Base-by-base conservation (phyloP, 2,113 vertebrate species). In the Melanotaenia duboulayi region DNA sequence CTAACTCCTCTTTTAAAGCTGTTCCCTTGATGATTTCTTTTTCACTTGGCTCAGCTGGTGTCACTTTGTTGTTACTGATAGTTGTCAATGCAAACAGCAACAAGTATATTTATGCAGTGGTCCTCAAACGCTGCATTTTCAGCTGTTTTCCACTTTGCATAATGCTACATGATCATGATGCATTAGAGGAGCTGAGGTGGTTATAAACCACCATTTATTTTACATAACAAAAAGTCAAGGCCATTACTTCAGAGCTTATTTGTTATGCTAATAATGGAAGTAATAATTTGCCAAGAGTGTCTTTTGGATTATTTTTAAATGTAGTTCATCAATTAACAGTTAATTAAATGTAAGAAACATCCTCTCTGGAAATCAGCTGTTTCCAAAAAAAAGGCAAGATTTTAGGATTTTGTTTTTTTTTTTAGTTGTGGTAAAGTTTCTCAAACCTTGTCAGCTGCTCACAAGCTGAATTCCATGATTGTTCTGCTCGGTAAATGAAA, bases 51-150 rank as follows among this genome's bases (percentile, higher is more conserved):
- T 40, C 39, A 25, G 35, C 40, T n/a, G 14, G 35, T 22, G 35
- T 39, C n/a, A 40, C n/a, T 58, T 32, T 59, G 24, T 35, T 44
- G 22, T 16, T 9, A 42, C 19, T 58, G 32, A 5, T 19, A 19
- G 44, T 5, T 19, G 17, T 12, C 40, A 14, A 42, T 42, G 12
- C 12, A 16, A 35, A 35, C 32, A 35, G 32, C 32, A 5, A 35
- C 32, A 1, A 35, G 8, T 35, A 35, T 35, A 35, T 35, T 35
- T 35, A 16, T 14, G 16, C 40, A 14, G 13, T 12, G 10, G 6
- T 24, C 28, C 55, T 52, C 16, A 59, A 48, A 22, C 4, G 13
- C n/a, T 63, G 60, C 3, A 24, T 77, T 74, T 55, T 71, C 39
- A 39, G 19, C 68, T 22, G 0, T 46, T 49, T 58, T 71, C 0